Evolutionary conservation across 2,888 invertebrate genomes (phyloP), one percentile per base, ranked within the genome.

Genomic region (Formica aserva): DNA sequence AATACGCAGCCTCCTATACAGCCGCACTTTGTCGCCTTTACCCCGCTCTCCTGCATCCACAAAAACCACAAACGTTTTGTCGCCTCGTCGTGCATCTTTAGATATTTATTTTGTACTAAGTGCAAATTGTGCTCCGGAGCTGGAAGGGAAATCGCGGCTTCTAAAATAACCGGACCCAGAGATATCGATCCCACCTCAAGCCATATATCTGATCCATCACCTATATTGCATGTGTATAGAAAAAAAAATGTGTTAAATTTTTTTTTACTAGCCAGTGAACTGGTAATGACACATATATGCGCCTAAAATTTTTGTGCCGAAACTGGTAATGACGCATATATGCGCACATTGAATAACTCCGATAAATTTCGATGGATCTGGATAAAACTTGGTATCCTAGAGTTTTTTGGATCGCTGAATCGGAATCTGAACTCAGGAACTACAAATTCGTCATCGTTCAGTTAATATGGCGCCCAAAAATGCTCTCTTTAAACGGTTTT

Each of bases 1-100:
- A 99, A 99, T 15, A 96, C 96, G 93, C 99, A 99, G 0, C 99
- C 99, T 3, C 99, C 99, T 45, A 98, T 97, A 94, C 99, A 99
- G 0, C 99, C 99, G 94, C 99, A 99, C 90, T 97, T 98, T 0
- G 96, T 95, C 83, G 96, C 95, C 89, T 97, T 97, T 2, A 96
- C 96, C 72, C 94, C 94, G 66, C 95, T 94, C 89, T 97, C 97
- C 26, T 95, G 95, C 0, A 98, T 97, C 99, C 99, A 99, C 38
- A 99, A 95, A 94, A 99, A 99, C 98, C 98, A 99, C 52, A 99
- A 95, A 82, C 99, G 96, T 93, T 98, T 98, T 0, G 97, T 97
- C 89, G 97, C 96, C 32, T 97, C 97, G 95, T 99, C 99, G 91
- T 98, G 98, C 69, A 97, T 96, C 92, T 97, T 97, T 63, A 98